phyloP scores from a whole-genome alignment of 1,140 invertebrate species.

The Zaprionus gabonicus region DNA sequence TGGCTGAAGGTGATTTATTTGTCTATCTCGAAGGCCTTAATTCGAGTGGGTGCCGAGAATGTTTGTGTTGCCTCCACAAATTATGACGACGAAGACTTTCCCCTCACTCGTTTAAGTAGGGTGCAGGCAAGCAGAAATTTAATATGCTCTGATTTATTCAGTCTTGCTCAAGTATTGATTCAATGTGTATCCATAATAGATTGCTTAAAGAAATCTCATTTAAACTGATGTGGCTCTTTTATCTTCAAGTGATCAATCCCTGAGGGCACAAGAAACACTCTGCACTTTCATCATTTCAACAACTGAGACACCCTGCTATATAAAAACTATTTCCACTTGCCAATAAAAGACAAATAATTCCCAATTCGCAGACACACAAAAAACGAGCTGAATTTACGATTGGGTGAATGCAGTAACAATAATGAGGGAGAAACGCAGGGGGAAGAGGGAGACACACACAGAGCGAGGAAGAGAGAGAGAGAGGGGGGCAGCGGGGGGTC shows the following conservation, averaged over 20 bases:
- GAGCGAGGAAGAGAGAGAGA: no score
- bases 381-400: constrained; percentile 10
- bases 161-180: background rate
- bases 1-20: constrained; percentile 7
- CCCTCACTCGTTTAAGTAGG: background rate
- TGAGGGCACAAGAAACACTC: background rate
- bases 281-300: background rate
- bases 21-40: background rate
- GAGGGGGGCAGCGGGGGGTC: constrained; percentile 19
- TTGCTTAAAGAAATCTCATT: background rate
- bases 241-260: background rate
- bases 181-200: background rate
- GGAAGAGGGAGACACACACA: background rate
- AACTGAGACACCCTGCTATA: constrained; percentile 30
- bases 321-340: constrained; percentile 61
- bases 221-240: background rate
- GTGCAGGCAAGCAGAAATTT: constrained; percentile 3
- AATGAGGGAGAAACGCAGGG: background rate
- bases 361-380: constrained; percentile 35
- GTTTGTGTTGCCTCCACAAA: background rate
- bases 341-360: constrained; percentile 67
- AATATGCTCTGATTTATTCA: constrained; percentile 5
- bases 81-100: background rate
- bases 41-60: background rate
- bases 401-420: constrained; percentile 28